Base-by-base conservation (phyloP, 2,797 vertebrate genomes). In the Falco berigora region DNA sequence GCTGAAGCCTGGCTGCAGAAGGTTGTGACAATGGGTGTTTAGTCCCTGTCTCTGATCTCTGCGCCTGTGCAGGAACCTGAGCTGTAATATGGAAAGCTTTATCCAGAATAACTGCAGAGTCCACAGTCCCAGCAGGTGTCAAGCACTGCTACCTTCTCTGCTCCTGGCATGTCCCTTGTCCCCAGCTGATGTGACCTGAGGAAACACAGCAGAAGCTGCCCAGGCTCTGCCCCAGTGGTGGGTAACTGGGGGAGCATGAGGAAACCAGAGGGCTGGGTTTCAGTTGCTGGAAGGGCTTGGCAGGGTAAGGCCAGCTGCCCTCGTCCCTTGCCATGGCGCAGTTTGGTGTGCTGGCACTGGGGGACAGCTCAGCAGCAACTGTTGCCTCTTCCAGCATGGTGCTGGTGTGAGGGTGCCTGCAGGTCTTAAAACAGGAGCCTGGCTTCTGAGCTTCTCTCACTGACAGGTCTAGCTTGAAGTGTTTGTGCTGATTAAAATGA, bases 201-300 rank as follows among this genome's bases (percentile, higher is more conserved):
- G 21, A 62, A 63, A 53, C 1, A 5, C 30, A 24, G 46, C 66
- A 34, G 46, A 8, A 56, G 42, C 40, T 61, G 30, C 19, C 14
- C 12, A 4, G 14, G 10, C 7, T 1, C 19, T 19, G 55, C 15
- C 42, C 36, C 0, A 10, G 5, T 23, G 32, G 20, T 3, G 47
- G 32, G 36, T 21, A n/a, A 11, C 34, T 1, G 9, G 42, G 16
- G 42, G 18, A 66, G 8, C 14, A 19, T 11, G 30, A 36, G 32
- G 38, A 71, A 20, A 16, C 8, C 2, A 2, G 59, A 32, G 22
- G 11, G 19, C 19, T 77, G 59, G 25, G 20, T 16, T 81, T 42
- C 8, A 6, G 1, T 69, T 1, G 8, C 55, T 30, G 46, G 36
- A 12, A 34, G 36, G 20, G 24, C 20, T 69, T 19, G 36, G 23